Base-by-base conservation (phyloP, 2,888 invertebrate genomes). In the Phyllotreta cruciferae region DNA sequence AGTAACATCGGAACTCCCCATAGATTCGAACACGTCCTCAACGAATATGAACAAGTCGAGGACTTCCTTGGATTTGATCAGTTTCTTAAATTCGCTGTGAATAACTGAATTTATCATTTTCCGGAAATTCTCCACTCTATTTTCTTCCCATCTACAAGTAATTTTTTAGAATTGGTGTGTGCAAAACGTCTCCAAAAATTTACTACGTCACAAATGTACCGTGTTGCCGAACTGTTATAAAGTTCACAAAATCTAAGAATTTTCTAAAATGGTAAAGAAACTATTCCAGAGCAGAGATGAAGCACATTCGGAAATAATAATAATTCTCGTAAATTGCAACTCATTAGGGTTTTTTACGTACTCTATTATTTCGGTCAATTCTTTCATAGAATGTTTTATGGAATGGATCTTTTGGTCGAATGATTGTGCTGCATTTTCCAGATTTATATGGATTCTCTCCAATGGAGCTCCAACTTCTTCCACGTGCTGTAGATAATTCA, bases 21-120 rank as follows among this genome's bases (percentile, higher is more conserved):
- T 80, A 49, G 83, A 83, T 76, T 88, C 87, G 74, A 85, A 89
- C 36, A 87, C 84, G 74, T 88, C 88, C 74, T 89, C 87, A 58
- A 90, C 82, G 74, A 86, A 86, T 6, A 86, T 81, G 64, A 82
- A 79, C 39, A 89, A 77, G 74, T 85, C 85, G 14, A 89, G 78
- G 37, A 87, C 84, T 7, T 85, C 84, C 38, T 83, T 81, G 8
- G 85, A 82, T 56, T 85, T 85, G 0, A 88, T 82, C 37, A 84
- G 78, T 10, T 85, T 80, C 61, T 84, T 85, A 75, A 88, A 88
- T 47, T 84, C 77, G 0, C 85, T 84, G 63, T 85, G 79, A 9
- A 89, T 78, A 57, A 88, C 80, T 70, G 83, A 81, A 64, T 82
- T 81, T 64, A 87, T 87, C 60, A 85, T 83, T 6, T 79, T 75